Percentiles rank a stretch among this genome's conserved stretches.
These are phyloP conservation scores for Papilio demoleus DNA, from an alignment of 2,888 invertebrate species.

Conservation along the genomic window DNA sequence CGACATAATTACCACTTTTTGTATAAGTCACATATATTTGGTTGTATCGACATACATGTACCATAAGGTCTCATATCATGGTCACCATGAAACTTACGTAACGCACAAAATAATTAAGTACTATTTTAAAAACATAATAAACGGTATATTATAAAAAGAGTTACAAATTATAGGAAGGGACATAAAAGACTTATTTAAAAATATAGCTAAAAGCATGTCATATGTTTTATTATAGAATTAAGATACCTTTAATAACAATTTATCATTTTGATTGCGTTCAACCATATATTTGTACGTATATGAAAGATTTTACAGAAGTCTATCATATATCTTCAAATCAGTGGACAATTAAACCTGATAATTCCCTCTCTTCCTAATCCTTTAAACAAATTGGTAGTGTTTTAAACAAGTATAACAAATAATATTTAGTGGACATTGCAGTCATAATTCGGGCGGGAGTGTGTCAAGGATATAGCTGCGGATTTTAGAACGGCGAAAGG, in stretches of 20 bases:
- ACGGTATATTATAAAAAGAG: background rate
- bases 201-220: background rate
- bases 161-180: background rate
- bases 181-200: background rate
- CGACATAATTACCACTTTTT: conserved; percentile 10
- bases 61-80: background rate
- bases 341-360: background rate
- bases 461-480: conserved; percentile 1
- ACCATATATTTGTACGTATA: background rate
- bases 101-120: background rate
- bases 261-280: background rate
- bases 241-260: background rate
- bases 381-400: background rate
- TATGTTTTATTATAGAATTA: conserved; percentile 8
- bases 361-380: background rate
- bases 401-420: background rate
- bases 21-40: conserved; percentile 1
- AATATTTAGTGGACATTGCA: background rate
- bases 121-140: conserved; percentile 8
- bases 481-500: conserved; percentile 22
- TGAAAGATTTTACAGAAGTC: background rate
- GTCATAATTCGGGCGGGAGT: background rate
- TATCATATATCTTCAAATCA: background rate
- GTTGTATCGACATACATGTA: background rate
- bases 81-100: background rate